These are phyloP conservation scores for Colius striatus DNA, from an alignment of 2,113 vertebrate species.

Conservation along the genomic window DNA sequence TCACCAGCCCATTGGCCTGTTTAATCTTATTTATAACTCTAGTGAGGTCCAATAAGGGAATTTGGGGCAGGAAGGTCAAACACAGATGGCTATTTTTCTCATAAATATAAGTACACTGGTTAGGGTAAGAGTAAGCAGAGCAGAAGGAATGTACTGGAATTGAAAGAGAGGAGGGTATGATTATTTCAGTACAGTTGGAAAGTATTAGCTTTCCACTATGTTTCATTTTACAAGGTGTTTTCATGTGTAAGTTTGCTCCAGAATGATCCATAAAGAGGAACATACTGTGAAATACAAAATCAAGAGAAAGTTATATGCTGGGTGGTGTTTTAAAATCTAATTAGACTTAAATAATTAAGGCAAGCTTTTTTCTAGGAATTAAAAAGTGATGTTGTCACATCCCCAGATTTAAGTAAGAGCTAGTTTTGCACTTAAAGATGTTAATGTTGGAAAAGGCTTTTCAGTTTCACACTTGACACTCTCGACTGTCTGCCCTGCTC, in stretches of 20 bases:
- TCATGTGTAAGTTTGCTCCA: background rate
- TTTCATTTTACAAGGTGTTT: background rate
- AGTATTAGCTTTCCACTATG: background rate
- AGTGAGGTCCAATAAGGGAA: background rate
- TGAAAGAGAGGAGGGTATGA: background rate
- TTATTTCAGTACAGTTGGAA: background rate
- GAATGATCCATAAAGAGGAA: background rate
- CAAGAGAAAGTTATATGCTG: background rate
- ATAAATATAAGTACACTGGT: background rate
- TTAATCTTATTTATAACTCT: background rate
- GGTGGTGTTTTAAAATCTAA: background rate
- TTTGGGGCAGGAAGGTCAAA: background rate
- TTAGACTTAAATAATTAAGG: background rate
- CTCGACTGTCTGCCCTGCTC: background rate
- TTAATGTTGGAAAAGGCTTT: background rate
- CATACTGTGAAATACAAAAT: background rate
- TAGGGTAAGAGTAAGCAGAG: background rate
- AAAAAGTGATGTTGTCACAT: background rate
- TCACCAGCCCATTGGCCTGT: background rate
- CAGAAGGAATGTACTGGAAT: background rate
- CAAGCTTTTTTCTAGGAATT: background rate
- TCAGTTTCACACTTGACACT: background rate
- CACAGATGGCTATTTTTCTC: background rate
- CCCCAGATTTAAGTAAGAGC: background rate
- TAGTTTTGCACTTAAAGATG: background rate